phyloP scores from a whole-genome alignment of 2,113 vertebrate genomes.

The Alexandromys fortis region DNA sequence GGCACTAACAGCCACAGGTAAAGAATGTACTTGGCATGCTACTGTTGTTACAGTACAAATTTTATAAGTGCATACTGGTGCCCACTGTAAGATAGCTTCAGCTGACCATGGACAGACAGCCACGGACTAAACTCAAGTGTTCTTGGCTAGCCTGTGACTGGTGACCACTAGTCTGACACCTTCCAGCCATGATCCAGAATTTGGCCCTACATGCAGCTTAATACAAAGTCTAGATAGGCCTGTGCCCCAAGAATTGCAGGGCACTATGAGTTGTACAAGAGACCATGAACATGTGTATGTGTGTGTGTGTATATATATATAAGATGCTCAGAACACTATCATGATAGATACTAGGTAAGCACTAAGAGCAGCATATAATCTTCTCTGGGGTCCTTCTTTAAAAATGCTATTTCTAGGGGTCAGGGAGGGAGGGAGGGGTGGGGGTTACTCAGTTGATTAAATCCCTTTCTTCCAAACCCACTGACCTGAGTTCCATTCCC shows the following conservation, averaged over 20 bases:
- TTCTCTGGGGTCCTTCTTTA: neutral
- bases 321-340: neutral
- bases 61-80: neutral
- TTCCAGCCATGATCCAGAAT: neutral
- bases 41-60: neutral
- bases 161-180: neutral
- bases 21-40: rapidly evolving
- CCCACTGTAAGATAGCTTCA: rapidly evolving
- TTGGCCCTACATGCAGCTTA: neutral
- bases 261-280: neutral
- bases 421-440: neutral
- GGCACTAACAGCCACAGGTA: neutral
- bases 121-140: neutral
- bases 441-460: too few species aligned
- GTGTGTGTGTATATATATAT: too few species aligned
- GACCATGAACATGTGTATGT: neutral
- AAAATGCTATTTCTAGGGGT: neutral
- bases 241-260: neutral
- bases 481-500: neutral
- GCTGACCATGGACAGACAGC: neutral
- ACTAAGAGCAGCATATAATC: neutral
- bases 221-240: neutral
- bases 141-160: neutral
- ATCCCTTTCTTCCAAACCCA: neutral
- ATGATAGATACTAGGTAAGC: neutral